Evolutionary conservation across 2,797 vertebrate species (phyloP).

Genomic region (Peromyscus attwateri): DNA sequence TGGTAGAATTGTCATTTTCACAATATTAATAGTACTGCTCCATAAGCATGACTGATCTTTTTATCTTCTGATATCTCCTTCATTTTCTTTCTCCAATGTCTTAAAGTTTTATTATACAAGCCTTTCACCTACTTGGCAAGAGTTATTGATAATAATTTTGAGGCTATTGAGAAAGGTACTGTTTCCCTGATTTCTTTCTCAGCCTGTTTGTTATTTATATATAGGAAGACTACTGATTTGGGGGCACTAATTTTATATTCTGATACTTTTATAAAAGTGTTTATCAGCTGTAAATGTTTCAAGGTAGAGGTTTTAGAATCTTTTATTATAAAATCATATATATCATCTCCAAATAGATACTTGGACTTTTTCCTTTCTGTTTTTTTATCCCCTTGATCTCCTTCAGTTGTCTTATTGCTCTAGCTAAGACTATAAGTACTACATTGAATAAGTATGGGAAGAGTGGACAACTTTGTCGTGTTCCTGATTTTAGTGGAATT

Average conservation of each 20-base stretch:
- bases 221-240: neutral
- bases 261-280: neutral
- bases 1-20: neutral
- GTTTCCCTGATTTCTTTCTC: neutral
- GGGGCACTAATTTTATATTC: neutral
- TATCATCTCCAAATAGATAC: neutral
- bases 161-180: neutral
- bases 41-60: neutral
- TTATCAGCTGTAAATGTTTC: neutral
- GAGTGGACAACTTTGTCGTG: neutral
- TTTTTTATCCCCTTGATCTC: neutral
- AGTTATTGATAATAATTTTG: neutral
- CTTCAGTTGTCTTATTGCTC: neutral
- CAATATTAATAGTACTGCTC: neutral
- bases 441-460: neutral
- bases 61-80: neutral
- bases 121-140: neutral
- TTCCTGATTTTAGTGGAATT: neutral
- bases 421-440: neutral
- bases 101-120: neutral
- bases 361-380: neutral
- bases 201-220: neutral
- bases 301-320: neutral
- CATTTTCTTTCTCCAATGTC: neutral
- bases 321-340: neutral